Evolutionary conservation across 2,888 invertebrate genomes (phyloP).

Genomic region (Platerodrilus igneus): DNA sequence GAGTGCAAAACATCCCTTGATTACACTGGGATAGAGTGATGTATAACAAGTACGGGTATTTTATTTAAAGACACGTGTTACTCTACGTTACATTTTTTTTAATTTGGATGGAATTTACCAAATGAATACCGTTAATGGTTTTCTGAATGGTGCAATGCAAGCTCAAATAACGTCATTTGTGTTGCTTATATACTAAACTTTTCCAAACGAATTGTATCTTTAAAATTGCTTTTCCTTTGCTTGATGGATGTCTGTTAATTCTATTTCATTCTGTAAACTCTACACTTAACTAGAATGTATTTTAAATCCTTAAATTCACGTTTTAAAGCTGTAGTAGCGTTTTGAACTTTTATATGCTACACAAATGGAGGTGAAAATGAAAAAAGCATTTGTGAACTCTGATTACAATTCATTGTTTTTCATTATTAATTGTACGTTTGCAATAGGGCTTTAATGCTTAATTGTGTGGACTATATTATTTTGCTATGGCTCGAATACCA

Average conservation of each 20-base stretch:
- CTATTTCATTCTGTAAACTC: conserved; percentile 11
- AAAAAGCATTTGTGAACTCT: conserved; percentile 20
- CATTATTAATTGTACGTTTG: conserved; percentile 35
- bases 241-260: conserved; percentile 23
- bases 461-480: conserved; percentile 35
- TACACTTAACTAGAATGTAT: too few relatives aligned
- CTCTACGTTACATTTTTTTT: too few relatives aligned
- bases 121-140: too few relatives aligned
- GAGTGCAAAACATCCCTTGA: too few relatives aligned
- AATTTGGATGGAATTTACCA: too few relatives aligned
- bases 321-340: too few relatives aligned
- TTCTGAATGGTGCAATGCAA: conserved; percentile 22
- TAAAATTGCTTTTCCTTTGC: conserved; percentile 23
- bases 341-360: too few relatives aligned
- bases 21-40: too few relatives aligned
- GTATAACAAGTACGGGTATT: too few relatives aligned
- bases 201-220: conserved; percentile 28
- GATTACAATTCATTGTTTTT: conserved; percentile 30
- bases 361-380: too few relatives aligned
- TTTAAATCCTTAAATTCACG: too few relatives aligned
- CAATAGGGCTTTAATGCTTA: conserved; percentile 42
- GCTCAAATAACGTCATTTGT: conserved; percentile 25
- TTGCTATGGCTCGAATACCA: conserved; percentile 34
- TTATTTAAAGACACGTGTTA: too few relatives aligned
- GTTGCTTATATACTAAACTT: conserved; percentile 26